Base-by-base conservation (phyloP, 2,888 invertebrate species). In the Leptogaster cylindrica region DNA sequence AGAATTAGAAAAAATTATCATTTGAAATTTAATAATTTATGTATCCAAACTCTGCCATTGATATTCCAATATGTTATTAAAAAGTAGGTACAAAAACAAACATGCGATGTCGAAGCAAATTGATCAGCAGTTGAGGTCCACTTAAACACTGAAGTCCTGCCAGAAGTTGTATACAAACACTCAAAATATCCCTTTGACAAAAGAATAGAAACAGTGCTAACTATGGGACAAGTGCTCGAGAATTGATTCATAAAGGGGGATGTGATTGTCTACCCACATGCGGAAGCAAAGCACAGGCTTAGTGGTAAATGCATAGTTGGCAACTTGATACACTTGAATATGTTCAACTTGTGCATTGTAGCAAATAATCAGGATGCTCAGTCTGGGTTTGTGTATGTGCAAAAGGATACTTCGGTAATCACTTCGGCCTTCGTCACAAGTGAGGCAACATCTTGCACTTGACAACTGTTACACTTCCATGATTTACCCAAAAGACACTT, bases 361-460 rank as follows among this genome's bases (percentile, higher is more conserved):
- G 7, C n/a, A 10, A 6, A 18, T 52, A 52, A 52, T 52, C 52
- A 33, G 52, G 52, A 52, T 52, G 33, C 52, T 52, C 52, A 33
- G 33, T 52, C 52, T 52, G 18, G n/a, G 31, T 16, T n/a, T 33
- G 52, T 8, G 33, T n/a, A 33, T 16, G 14, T 14, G n/a, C n/a
- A n/a, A n/a, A n/a, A 52, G 31, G 16, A n/a, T 16, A 33, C 23
- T 46, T 20, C 20, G 20, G 46, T 12, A 7, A 18, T 52, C 10
- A n/a, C 14, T 27, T 52, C 16, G 16, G 12, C 20, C 20, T 28
- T 20, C 16, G 52, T 33, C n/a, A 31, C n/a, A 27, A 63, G 61
- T 63, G 28, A 44, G 27, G 46, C 18, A 44, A 39, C 61, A 63
- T 52, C 39, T 63, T 63, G 28, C 48, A 64, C 63, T 64, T 64